Conservation (phyloP, 2,888 invertebrate species). For the Polydrusus tereticollis region DNA sequence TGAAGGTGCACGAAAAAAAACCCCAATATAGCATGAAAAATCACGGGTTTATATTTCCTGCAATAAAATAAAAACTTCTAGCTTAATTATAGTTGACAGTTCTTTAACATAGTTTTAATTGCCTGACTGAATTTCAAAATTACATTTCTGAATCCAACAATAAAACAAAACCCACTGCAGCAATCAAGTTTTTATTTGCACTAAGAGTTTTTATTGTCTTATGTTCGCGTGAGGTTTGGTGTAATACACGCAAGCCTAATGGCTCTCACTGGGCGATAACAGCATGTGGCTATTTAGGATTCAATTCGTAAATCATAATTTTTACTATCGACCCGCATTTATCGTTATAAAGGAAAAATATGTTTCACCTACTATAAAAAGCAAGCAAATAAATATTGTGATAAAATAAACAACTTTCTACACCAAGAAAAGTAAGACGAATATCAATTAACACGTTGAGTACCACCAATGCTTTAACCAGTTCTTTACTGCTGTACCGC, state of each 20-base stretch:
- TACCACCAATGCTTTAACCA: no score
- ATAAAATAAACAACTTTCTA: no score
- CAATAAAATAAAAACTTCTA: not conserved
- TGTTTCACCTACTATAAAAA: not conserved
- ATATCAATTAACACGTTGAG: no score
- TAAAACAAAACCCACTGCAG: not conserved
- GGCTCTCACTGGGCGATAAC: not conserved
- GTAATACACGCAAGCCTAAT: not conserved
- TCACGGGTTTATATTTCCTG: no score
- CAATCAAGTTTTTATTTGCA: not conserved
- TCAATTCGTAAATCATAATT: conserved; percentile 3
- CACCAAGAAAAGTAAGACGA: no score
- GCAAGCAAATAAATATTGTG: no score
- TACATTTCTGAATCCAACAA: not conserved
- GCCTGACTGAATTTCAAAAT: not conserved
- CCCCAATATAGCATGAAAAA: no score
- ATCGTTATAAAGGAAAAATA: not conserved
- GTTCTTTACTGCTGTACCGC: no score
- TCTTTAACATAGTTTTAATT: not conserved
- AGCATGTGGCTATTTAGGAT: not conserved
- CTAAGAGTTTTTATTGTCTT: not conserved
- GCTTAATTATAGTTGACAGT: not conserved
- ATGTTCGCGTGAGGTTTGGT: not conserved
- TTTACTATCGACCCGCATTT: not conserved
- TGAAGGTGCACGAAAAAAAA: no score